Percentiles rank a stretch among this genome's conserved stretches.
phyloP scores from a whole-genome alignment of 1,140 invertebrate genomes.

The Chelonus insularis region DNA sequence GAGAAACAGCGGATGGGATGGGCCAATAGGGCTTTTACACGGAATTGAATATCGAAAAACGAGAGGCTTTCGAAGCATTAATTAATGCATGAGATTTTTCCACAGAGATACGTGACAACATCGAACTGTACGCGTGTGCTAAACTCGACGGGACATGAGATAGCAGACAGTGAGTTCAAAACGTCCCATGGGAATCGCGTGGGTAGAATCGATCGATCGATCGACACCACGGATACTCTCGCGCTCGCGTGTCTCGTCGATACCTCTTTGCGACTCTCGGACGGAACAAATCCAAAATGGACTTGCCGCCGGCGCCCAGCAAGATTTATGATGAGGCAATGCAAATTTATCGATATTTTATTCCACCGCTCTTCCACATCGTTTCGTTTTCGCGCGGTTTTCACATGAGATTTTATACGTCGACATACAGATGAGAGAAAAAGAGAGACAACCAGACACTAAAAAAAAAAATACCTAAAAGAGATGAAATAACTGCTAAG shows the following conservation, averaged over 20 bases:
- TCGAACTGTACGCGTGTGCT: neutral
- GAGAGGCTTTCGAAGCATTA: slow-evolving; percentile 15
- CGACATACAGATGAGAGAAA: neutral
- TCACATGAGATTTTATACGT: slow-evolving; percentile 3
- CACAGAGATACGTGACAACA: slow-evolving; percentile 23
- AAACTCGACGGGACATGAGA: neutral
- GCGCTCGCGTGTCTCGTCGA: slow-evolving; percentile 9
- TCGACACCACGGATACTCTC: slow-evolving; percentile 6
- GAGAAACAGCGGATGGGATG: slow-evolving; percentile 21
- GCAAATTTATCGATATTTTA: slow-evolving; percentile 51
- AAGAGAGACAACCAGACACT: too few relatives aligned
- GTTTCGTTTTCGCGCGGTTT: slow-evolving; percentile 20
- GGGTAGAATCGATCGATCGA: slow-evolving; percentile 29
- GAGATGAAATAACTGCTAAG: neutral
- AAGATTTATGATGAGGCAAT: slow-evolving; percentile 38
- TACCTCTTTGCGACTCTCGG: slow-evolving; percentile 5
- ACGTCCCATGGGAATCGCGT: slow-evolving; percentile 26
- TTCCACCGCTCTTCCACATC: slow-evolving; percentile 25
- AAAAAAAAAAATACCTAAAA: slow-evolving; percentile 5
- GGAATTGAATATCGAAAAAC: slow-evolving; percentile 29
- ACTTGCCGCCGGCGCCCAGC: slow-evolving; percentile 26
- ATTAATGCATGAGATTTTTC: slow-evolving; percentile 26
- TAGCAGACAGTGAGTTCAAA: slow-evolving; percentile 12
- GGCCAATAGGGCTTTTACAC: slow-evolving; percentile 21
- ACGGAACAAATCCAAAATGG: slow-evolving; percentile 37